Conservation (phyloP, 2,113 vertebrate genomes). For the Ellobius talpinus region DNA sequence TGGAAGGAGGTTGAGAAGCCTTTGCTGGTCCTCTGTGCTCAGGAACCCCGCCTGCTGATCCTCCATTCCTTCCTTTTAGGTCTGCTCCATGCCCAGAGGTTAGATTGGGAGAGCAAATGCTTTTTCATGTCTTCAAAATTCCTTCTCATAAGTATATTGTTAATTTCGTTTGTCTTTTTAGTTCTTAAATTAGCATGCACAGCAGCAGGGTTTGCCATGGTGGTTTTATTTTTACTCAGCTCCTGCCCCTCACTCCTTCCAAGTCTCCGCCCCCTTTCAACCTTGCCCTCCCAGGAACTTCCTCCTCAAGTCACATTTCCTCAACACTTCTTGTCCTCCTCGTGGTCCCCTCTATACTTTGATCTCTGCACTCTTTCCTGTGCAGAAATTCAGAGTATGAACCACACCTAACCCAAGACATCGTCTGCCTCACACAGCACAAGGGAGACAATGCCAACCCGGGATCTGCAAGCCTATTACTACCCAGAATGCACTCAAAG, state of each 20-base stretch:
- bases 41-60: rapidly evolving
- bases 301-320: background rate
- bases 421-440: too few relatives aligned
- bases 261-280: background rate
- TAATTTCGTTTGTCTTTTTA: background rate
- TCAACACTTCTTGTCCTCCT: background rate
- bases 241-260: background rate
- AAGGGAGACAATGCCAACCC: background rate
- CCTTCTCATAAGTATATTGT: background rate
- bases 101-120: background rate
- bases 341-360: background rate
- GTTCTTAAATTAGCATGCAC: background rate
- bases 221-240: background rate
- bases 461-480: too few relatives aligned
- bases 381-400: background rate
- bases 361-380: background rate
- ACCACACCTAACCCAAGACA: background rate
- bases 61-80: rapidly evolving
- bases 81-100: rapidly evolving
- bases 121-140: background rate
- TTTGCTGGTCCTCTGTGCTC: background rate
- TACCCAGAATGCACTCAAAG: background rate
- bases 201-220: background rate
- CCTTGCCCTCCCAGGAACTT: background rate
- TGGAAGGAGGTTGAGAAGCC: background rate